phyloP scores from a whole-genome alignment of 2,113 vertebrate genomes.

The Ceratotherium simum region DNA sequence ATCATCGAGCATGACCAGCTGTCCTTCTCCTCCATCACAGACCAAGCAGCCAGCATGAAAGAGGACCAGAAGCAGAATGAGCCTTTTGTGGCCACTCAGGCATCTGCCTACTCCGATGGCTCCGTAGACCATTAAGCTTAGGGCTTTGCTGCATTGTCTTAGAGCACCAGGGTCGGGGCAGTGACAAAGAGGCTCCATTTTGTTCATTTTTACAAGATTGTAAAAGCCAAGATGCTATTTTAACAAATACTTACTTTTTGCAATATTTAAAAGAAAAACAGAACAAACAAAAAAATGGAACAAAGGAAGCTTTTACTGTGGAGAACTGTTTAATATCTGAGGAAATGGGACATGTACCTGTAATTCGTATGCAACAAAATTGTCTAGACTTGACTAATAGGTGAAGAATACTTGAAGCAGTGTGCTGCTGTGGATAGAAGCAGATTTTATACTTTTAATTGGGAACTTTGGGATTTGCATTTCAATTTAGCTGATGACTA shows the following conservation, averaged over 20 bases:
- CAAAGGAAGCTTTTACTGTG: neutral
- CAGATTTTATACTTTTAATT: conserved; percentile 84
- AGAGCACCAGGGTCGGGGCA: conserved; percentile 68
- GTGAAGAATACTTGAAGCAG: conserved; percentile 79
- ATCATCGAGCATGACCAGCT: conserved; percentile 97
- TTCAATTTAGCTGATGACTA: conserved; percentile 78
- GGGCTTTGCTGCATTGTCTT: neutral
- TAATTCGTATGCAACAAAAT: conserved; percentile 52
- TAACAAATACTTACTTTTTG: conserved; percentile 72
- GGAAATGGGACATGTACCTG: conserved; percentile 65
- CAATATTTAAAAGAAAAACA: conserved; percentile 54
- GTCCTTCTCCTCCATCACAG: conserved; percentile 93
- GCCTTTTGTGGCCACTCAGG: conserved; percentile 88
- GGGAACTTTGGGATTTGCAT: conserved; percentile 77
- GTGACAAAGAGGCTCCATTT: conserved; percentile 61
- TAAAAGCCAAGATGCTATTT: conserved; percentile 75
- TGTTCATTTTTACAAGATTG: conserved; percentile 61
- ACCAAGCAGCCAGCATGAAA: conserved; percentile 85
- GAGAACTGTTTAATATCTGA: conserved; percentile 40
- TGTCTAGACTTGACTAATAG: conserved; percentile 59
- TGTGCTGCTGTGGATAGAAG: conserved; percentile 75
- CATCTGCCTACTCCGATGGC: conserved; percentile 86
- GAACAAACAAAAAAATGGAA: neutral
- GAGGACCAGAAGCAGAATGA: conserved; percentile 91
- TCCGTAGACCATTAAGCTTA: conserved; percentile 89